phyloP scores from a whole-genome alignment of 1,140 invertebrate species.

The Drosophila nikananu region DNA sequence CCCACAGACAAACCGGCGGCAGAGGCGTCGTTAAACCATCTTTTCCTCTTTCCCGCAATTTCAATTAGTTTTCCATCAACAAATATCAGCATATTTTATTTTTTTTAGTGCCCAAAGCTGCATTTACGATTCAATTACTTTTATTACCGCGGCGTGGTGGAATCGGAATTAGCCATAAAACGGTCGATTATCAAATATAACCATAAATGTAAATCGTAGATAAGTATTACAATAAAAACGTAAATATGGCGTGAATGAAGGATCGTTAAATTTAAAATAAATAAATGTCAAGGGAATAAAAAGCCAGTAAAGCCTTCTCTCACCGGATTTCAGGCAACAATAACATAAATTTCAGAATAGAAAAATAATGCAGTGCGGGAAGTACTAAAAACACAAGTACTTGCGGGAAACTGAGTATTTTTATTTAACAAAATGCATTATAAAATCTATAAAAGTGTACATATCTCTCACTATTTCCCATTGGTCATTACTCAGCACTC shows the following conservation, averaged over 20 bases:
- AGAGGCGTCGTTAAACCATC: slow-evolving; percentile 8
- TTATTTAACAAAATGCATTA: slow-evolving; percentile 3
- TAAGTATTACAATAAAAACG: slow-evolving; percentile 25
- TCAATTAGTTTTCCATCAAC: slow-evolving; percentile 54
- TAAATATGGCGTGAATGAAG: slow-evolving; percentile 27
- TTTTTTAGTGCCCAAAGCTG: slow-evolving; percentile 39
- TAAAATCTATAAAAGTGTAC: background rate
- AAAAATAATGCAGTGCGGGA: background rate
- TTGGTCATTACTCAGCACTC: slow-evolving; percentile 24
- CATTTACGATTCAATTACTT: slow-evolving; percentile 72
- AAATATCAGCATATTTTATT: slow-evolving; percentile 42
- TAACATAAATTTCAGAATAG: background rate
- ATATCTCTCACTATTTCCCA: slow-evolving; percentile 1
- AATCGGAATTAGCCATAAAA: slow-evolving; percentile 71
- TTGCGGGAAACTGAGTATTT: background rate
- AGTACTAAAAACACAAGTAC: background rate
- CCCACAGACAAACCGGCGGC: slow-evolving; percentile 33
- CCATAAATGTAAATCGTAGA: slow-evolving; percentile 68
- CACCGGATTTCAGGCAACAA: slow-evolving; percentile 9
- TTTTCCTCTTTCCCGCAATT: slow-evolving; percentile 31
- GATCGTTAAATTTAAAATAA: slow-evolving; percentile 25
- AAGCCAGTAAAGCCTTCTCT: background rate
- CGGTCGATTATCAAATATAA: slow-evolving; percentile 67
- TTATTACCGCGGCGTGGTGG: slow-evolving; percentile 45
- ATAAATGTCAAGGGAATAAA: slow-evolving; percentile 8